Base-by-base conservation (phyloP, 2,113 vertebrate genomes). In the Phylloscopus whistleri region DNA sequence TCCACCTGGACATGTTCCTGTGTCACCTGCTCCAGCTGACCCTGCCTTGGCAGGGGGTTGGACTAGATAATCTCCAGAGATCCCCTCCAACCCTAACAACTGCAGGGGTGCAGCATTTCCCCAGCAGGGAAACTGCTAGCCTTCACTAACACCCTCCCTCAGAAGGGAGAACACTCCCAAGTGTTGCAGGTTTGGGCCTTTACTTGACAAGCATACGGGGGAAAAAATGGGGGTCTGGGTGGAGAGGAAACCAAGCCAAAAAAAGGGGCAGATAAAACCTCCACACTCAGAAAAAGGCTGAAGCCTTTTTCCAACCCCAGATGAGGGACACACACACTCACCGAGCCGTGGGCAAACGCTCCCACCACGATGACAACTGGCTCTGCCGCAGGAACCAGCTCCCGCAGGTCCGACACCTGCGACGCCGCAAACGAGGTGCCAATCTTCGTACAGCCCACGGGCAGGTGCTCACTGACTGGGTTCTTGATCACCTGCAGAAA, bases 331-430 rank as follows among this genome's bases (percentile, higher is more conserved):
- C 4, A 5, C 4, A 39, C 49, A 95, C 98, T 98, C 93, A 99
- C 99, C 68, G 98, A 97, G 70, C 99, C 99, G 0, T 99, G 99
- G 79, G 99, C 99, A 94, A 99, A 99, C 12, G 99, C 99, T 89
- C 99, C 99, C 30, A 99, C 98, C 76, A 99, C 98, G 10, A 99
- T 93, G 30, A 98, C 97, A 62, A 99, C 96, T 12, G 99, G 99
- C 23, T 99, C 98, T 0, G 92, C 97, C 19, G 97, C 64, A 43
- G 99, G 99, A 69, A 99, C 98, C 74, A 99, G 37, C 10, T 99
- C 93, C 16, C 98, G 98, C 87, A 98, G 63, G 91, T 98, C 58
- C 48, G 95, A 98, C 77, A 98, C 97, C 10, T 97, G 97, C 0
- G 97, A 62, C 2, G 94, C 92, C 17, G 99, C 97, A 82, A 99